Evolutionary conservation across 1,140 invertebrate species (phyloP), one percentile per base, ranked within the genome.

Genomic region (Luehdorfia chinensis): DNA sequence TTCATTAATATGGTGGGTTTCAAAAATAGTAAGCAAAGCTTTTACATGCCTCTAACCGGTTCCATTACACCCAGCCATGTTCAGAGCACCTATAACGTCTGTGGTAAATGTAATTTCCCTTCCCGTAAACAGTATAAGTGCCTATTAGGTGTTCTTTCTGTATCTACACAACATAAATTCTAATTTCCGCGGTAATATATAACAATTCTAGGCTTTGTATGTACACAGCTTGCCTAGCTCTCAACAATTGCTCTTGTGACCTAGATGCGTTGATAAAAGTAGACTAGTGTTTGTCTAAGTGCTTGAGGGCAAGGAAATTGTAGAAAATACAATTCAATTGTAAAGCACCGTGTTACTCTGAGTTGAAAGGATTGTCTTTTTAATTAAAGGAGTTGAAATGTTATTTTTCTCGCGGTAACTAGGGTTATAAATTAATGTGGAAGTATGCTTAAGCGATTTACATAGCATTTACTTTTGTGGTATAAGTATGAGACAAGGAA

Each of bases 301-400:
- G 34, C 34, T 37, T 37, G 18, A 16, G 15, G 1, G 8, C 1
- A 13, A 21, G 18, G 34, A 23, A 37, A 37, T 21, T 13, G 16
- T 21, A 37, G 18, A 21, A 37, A 37, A 37, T 37, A 37, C 34
- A 37, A 37, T 37, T 37, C 18, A 37, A 37, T 37, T 23, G 16
- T 37, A 13, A 37, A 11, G 11, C 27, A 5, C 15, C 16, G 16
- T 37, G 34, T 37, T 19, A 37, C 34, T 37, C 15, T 6, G 9
- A 37, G 33, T 19, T 34, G 33, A 34, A 12, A 37, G 9, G 34
- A 37, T 16, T 11, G 11, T 11, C 18, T 37, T 23, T 37, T 37
- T 21, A 37, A 37, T 37, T 37, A 37, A 37, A 15, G 18, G 34
- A 12, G 15, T 12, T 2, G 1, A n/a, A 9, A 21, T 9, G 16